Conservation (phyloP, 2,888 invertebrate species). For the Tachina fera region DNA sequence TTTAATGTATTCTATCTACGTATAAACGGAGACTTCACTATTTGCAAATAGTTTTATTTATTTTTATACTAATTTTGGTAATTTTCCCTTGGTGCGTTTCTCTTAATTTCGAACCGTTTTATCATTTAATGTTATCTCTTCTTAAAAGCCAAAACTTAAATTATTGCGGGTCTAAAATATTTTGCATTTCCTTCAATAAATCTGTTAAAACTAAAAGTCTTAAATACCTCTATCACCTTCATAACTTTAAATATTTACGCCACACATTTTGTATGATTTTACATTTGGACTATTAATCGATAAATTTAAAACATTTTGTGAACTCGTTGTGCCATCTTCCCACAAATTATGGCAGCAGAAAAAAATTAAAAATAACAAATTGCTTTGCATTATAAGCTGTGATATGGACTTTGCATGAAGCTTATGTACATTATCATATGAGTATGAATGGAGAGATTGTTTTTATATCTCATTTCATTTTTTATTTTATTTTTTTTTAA, state of each 20-base stretch:
- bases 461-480: conserved; percentile 1
- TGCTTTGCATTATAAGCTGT: conserved; percentile 41
- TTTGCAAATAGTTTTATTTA: no score
- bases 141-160: no score
- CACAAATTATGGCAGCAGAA: conserved; percentile 9
- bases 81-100: no score
- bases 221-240: background rate
- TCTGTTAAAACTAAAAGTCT: conserved; percentile 3
- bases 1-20: no score
- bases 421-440: conserved; percentile 32
- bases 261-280: background rate
- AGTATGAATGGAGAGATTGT: conserved; percentile 28
- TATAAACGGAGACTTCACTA: no score
- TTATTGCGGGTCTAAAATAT: background rate
- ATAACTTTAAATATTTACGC: background rate
- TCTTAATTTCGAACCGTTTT: no score
- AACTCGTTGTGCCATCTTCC: conserved; percentile 44
- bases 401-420: conserved; percentile 17
- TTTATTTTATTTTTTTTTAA: background rate
- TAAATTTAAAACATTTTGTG: conserved; percentile 47
- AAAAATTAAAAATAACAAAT: conserved; percentile 47
- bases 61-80: no score
- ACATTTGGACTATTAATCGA: conserved; percentile 36
- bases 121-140: no score
- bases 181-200: background rate